Conservation (phyloP, 2,888 invertebrate genomes). For the Pachydiplax longipennis region DNA sequence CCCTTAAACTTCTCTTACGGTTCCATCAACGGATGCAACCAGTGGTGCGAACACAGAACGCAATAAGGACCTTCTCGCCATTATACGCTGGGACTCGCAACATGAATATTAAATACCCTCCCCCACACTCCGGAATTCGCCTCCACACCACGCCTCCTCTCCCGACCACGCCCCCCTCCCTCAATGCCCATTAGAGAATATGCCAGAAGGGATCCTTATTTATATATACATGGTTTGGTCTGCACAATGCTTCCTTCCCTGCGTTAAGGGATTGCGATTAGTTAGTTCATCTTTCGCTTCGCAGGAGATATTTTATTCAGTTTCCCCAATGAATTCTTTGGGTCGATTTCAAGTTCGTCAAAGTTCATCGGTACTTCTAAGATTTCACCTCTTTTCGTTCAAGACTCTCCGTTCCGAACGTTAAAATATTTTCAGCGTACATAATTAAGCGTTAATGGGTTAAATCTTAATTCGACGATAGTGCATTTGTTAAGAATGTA, state of each 20-base stretch:
- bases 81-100: slow-evolving; percentile 5
- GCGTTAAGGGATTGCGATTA: neutral
- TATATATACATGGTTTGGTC: slow-evolving; percentile 24
- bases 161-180: slow-evolving; percentile 6
- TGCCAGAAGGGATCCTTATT: slow-evolving; percentile 20
- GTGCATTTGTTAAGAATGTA: too few species aligned
- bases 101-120: slow-evolving; percentile 13
- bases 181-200: slow-evolving; percentile 22
- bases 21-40: slow-evolving; percentile 8
- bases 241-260: neutral
- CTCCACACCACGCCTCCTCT: neutral
- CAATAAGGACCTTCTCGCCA: slow-evolving; percentile 1
- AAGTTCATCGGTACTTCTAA: too few species aligned
- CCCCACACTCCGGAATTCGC: neutral
- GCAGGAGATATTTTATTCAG: neutral
- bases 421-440: too few species aligned
- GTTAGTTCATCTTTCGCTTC: neutral
- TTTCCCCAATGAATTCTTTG: too few species aligned
- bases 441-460: too few species aligned
- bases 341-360: too few species aligned
- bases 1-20: neutral
- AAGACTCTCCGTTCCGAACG: too few species aligned
- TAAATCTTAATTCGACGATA: too few species aligned
- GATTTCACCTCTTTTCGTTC: too few species aligned
- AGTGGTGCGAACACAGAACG: slow-evolving; percentile 24